Evolutionary conservation across 2,888 invertebrate genomes (phyloP).

Genomic region (Boloria euphrosyne): DNA sequence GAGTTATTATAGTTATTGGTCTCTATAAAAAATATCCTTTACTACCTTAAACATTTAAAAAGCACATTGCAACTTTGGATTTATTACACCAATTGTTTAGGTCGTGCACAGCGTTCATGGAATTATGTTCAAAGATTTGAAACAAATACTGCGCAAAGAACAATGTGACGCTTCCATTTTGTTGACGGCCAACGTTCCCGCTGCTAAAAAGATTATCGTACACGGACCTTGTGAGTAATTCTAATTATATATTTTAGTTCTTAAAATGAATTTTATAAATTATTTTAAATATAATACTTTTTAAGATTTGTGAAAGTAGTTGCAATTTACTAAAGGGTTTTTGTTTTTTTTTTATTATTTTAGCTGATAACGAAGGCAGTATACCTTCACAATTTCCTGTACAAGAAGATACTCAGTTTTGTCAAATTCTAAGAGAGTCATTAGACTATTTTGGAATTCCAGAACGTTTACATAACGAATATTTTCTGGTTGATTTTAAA

Average conservation of each 20-base stretch:
- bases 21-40: too few species aligned
- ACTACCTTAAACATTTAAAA: not conserved
- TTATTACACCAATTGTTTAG: slow-evolving; percentile 66
- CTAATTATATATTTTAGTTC: not conserved
- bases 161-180: slow-evolving; percentile 99
- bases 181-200: slow-evolving; percentile 98
- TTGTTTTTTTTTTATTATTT: slow-evolving; percentile 10
- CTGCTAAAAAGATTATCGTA: slow-evolving; percentile 99
- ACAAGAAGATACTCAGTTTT: slow-evolving; percentile 98
- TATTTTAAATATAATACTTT: too few species aligned
- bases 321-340: not conserved
- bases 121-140: slow-evolving; percentile 99
- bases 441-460: slow-evolving; percentile 98
- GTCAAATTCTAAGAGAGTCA: slow-evolving; percentile 96
- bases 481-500: slow-evolving; percentile 98
- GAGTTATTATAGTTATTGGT: too few species aligned
- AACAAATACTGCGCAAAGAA: slow-evolving; percentile 98
- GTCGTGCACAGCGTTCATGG: slow-evolving; percentile 99
- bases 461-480: slow-evolving; percentile 92
- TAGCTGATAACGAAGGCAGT: slow-evolving; percentile 93
- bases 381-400: slow-evolving; percentile 99
- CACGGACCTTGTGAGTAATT: slow-evolving; percentile 87
- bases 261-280: too few species aligned
- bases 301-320: too few species aligned
- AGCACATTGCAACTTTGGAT: too few species aligned